Base-by-base conservation (phyloP, 2,797 vertebrate species). In the Benthosema pterotum region DNA sequence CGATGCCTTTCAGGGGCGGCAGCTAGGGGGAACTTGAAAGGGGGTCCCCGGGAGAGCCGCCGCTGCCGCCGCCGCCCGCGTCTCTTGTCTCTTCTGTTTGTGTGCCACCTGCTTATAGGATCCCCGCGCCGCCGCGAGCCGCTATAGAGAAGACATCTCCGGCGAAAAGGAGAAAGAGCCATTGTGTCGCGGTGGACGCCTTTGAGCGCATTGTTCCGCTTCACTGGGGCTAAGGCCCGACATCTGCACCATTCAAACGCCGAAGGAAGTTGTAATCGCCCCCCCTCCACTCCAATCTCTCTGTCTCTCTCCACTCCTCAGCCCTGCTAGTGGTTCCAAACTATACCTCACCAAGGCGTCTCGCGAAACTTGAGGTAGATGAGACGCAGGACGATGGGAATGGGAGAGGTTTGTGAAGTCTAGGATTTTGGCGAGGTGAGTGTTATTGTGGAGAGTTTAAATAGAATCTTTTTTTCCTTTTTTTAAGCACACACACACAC, bases 71-170 rank as follows among this genome's bases (percentile, higher is more conserved):
- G n/a, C n/a, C n/a, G n/a, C n/a, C n/a, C n/a, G 77, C 28, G 65
- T 85, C 80, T 83, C 85, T 38, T 83, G 80, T 84, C 78, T 78
- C 75, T 82, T 79, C 45, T 57, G 75, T 80, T n/a, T n/a, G n/a
- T 79, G 82, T 83, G 88, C 90, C 93, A 92, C 92, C 93, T 92
- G 91, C 91, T 92, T 92, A n/a, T n/a, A 85, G 89, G 88, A 87
- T 91, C 85, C 82, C 87, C 63, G 55, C 80, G 55, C 83, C 80
- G 55, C 83, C 58, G 79, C 84, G 80, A 87, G 87, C 88, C 72
- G 72, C 89, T 89, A 92, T 92, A 92, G 87, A 90, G 82, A 90
- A n/a, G 86, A 89, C 89, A 89, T 90, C 86, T 86, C 88, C 78
- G 77, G 83, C 86, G 57, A 63, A n/a, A n/a, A 62, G 80, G 90